Base-by-base conservation (phyloP, 1,140 invertebrate species). In the Trinorchestia longiramus region DNA sequence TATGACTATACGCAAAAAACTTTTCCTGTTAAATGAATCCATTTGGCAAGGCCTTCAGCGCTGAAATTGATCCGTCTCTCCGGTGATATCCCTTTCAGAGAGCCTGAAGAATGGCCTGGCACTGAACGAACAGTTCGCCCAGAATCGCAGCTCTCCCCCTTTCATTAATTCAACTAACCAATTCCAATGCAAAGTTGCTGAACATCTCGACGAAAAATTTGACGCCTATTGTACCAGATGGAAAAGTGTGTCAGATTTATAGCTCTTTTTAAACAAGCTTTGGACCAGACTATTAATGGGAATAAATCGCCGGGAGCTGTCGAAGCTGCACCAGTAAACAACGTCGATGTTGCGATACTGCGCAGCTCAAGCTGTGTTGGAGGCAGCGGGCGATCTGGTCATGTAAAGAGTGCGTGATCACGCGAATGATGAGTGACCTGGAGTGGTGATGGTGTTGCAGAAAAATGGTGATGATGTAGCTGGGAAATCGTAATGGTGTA, bases 211-310 rank as follows among this genome's bases (percentile, higher is more conserved):
- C 92, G 92, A 94, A 94, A 94, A 94, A 94, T 94, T 94, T 94
- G 92, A 94, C 92, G 92, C 92, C 92, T 94, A 94, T 94, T 94
- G 92, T 94, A 47, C 92, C 92, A 94, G 92, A 94, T 94, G 92
- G 92, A 94, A 94, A 94, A 94, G 44, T 94, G 92, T 94, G 92
- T 94, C 92, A 94, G 92, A 94, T 94, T 94, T 94, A 94, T 94
- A 43, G 92, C 92, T 94, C 15, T 94, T 94, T 94, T 94, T 94
- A 94, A 94, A 94, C 92, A 94, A 94, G 92, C 92, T 94, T 94
- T 94, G 92, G 92, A 94, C 43, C 92, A 94, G 92, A 94, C 92
- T 94, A 47, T 94, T 94, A 94, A 94, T 94, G 92, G 43, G 36
- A 94, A 94, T 94, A 45, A 94, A 94, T 94, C 92, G 92, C 44